Evolutionary conservation across 2,113 vertebrate species (phyloP).

Genomic region (Plestiodon gilberti): DNA sequence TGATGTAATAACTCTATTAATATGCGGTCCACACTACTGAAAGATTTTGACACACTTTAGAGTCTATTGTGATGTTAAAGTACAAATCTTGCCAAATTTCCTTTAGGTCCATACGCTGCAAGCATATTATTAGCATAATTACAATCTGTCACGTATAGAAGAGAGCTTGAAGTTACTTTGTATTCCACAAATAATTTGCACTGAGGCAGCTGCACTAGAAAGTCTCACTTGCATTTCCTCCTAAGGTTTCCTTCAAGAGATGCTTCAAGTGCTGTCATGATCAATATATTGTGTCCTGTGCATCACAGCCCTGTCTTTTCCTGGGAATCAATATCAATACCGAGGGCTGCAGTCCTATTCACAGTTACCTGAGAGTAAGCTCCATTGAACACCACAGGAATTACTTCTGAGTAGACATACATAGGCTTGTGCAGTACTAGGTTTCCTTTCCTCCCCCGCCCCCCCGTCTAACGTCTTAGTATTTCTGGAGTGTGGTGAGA

Average conservation of each 20-base stretch:
- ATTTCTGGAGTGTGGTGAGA: conserved; percentile 3
- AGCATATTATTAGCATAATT: conserved; percentile 4
- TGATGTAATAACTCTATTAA: not conserved
- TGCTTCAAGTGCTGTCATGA: not conserved
- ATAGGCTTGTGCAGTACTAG: not conserved
- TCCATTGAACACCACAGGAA: too few species aligned
- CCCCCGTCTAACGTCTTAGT: not conserved
- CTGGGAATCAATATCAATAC: not conserved
- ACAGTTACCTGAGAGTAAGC: too few species aligned
- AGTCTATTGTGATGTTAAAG: not conserved
- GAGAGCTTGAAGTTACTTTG: not conserved
- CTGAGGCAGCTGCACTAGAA: not conserved
- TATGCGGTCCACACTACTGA: not conserved
- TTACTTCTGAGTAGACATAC: too few species aligned
- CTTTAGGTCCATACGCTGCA: conserved; percentile 26
- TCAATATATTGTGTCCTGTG: not conserved
- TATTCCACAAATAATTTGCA: not conserved
- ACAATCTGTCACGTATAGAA: not conserved
- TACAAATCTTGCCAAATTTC: conserved; percentile 3
- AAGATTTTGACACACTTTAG: not conserved
- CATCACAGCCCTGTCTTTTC: not conserved
- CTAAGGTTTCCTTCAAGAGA: not conserved
- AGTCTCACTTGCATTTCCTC: conserved; percentile 17
- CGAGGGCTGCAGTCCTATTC: too few species aligned
- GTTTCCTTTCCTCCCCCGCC: not conserved